Conservation (phyloP, 1,140 invertebrate genomes). For the Nixonia krombeini region DNA sequence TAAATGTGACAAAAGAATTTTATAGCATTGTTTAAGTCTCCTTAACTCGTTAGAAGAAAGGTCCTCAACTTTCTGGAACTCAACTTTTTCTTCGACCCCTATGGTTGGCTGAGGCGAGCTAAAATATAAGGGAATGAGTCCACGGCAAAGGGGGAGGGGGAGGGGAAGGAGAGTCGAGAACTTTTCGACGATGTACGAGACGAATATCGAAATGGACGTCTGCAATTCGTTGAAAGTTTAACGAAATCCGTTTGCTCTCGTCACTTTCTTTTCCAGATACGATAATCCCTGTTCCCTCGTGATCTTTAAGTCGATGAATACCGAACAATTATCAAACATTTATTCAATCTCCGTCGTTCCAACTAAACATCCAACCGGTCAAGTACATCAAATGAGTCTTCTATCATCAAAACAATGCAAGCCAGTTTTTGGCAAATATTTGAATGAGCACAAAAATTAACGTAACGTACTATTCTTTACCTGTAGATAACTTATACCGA, state of each 20-base stretch:
- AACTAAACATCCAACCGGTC: not conserved
- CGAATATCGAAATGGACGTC: slow-evolving; percentile 31
- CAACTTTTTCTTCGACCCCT: slow-evolving; percentile 21
- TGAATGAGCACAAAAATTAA: too few species aligned
- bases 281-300: not conserved
- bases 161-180: slow-evolving; percentile 11
- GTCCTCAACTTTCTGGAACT: slow-evolving; percentile 13
- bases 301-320: slow-evolving; percentile 13
- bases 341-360: not conserved
- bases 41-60: slow-evolving; percentile 18
- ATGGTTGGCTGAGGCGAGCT: slow-evolving; percentile 20
- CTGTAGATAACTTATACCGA: too few species aligned
- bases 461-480: too few species aligned
- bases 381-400: not conserved
- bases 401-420: too few species aligned
- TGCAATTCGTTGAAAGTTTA: slow-evolving; percentile 53
- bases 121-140: slow-evolving; percentile 6
- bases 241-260: slow-evolving; percentile 49
- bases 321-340: slow-evolving; percentile 24
- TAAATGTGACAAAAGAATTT: too few species aligned
- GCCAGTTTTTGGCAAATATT: too few species aligned
- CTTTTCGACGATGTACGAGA: slow-evolving; percentile 18
- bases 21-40: not conserved
- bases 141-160: too few species aligned
- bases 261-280: slow-evolving; percentile 33